phyloP scores from a whole-genome alignment of 2,113 vertebrate genomes.

The Ursus arctos region DNA sequence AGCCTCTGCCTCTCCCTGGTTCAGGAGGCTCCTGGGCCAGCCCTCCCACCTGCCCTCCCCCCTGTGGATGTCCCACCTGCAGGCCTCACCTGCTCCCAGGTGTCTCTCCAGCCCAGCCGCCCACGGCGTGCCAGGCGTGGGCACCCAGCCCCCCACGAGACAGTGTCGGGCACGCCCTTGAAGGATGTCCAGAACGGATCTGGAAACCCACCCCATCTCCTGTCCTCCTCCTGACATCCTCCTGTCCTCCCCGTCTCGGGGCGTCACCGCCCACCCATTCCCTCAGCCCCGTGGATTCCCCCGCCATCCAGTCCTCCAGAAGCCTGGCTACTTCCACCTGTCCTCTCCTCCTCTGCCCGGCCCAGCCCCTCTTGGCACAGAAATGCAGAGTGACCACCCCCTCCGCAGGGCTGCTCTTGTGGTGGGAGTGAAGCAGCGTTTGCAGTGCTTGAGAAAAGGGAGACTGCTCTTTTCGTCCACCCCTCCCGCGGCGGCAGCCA shows the following conservation, averaged over 20 bases:
- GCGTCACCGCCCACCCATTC: rapidly evolving
- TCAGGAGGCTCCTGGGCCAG: neutral
- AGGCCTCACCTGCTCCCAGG: neutral
- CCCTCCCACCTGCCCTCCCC: neutral
- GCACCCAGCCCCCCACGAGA: neutral
- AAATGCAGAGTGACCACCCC: rapidly evolving
- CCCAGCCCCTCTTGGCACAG: neutral
- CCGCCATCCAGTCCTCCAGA: neutral
- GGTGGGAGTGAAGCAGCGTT: neutral
- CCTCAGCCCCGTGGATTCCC: no score
- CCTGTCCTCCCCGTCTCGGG: neutral
- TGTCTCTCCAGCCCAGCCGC: no score
- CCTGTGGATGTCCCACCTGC: rapidly evolving
- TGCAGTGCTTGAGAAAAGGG: no score
- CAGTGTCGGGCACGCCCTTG: rapidly evolving
- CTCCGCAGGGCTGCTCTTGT: neutral
- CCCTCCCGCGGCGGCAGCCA: rapidly evolving
- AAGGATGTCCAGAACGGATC: rapidly evolving
- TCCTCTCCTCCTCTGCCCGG: neutral
- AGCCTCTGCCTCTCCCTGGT: neutral
- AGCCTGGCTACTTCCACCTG: neutral
- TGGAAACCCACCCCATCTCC: rapidly evolving
- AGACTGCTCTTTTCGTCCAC: rapidly evolving
- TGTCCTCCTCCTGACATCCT: no score
- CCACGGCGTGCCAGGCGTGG: neutral